Conservation (phyloP, 2,888 invertebrate genomes). For the Lamellibrachia satsuma region DNA sequence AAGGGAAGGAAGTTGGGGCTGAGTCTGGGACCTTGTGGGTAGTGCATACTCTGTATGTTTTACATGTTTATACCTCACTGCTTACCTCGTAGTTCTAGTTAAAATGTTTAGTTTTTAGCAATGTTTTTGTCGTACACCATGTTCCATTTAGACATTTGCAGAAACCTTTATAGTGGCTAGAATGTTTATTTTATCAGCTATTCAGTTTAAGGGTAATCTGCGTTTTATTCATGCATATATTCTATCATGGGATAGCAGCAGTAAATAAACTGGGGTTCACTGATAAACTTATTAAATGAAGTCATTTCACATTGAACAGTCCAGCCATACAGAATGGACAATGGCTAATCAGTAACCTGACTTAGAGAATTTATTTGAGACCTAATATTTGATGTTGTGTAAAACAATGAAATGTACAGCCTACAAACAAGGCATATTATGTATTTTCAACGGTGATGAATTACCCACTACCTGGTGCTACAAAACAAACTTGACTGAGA, state of each 20-base stretch:
- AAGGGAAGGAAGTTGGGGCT: not conserved
- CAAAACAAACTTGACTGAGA: not conserved
- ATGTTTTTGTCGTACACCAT: not conserved
- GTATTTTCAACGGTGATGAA: constrained; percentile 5
- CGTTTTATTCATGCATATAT: not conserved
- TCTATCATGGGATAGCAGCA: not conserved
- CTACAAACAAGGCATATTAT: not conserved
- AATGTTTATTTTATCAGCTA: constrained; percentile 11
- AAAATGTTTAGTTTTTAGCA: constrained; percentile 7
- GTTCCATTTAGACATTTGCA: not conserved
- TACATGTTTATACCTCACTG: not conserved
- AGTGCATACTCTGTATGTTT: not conserved
- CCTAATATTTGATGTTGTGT: not conserved
- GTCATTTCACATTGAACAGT: not conserved
- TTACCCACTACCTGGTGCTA: not conserved
- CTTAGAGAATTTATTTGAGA: not conserved
- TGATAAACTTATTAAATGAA: not conserved
- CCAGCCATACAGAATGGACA: not conserved
- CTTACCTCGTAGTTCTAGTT: not conserved
- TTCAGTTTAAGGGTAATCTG: not conserved
- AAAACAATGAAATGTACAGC: not conserved
- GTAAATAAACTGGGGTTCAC: not conserved
- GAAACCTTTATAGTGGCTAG: not conserved
- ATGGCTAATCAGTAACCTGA: not conserved
- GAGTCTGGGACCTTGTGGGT: not conserved